Percentiles rank a stretch among this genome's conserved stretches.
These are phyloP conservation scores for Taenioides sp. DNA, from an alignment of 2,797 vertebrate species.

Conservation along the genomic window DNA sequence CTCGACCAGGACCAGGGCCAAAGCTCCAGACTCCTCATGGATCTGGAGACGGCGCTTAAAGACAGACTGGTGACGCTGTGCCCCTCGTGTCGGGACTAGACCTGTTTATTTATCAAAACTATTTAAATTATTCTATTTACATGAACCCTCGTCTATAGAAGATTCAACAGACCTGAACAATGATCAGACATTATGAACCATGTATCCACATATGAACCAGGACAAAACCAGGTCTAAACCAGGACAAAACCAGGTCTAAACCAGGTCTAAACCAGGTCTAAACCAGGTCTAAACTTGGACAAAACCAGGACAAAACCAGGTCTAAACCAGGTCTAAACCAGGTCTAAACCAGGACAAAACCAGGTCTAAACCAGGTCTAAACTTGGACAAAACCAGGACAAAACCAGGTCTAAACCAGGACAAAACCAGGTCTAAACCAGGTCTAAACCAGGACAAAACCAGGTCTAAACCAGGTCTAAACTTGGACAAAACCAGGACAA, in stretches of 20 bases:
- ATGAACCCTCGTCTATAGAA: too few species aligned
- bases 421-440: too few species aligned
- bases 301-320: background rate
- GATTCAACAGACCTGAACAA: too few species aligned
- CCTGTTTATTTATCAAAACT: background rate
- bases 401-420: background rate
- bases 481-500: too few species aligned
- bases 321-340: too few species aligned
- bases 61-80: constrained; percentile 80
- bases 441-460: too few species aligned
- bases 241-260: too few species aligned
- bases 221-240: too few species aligned
- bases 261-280: too few species aligned
- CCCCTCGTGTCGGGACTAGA: constrained; percentile 77
- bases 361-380: background rate
- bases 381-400: background rate
- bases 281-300: background rate
- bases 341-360: background rate
- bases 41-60: constrained; percentile 81
- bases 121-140: background rate
- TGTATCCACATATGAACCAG: too few species aligned
- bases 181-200: too few species aligned
- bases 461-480: too few species aligned
- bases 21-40: constrained; percentile 61
- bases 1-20: constrained; percentile 55